phyloP scores from a whole-genome alignment of 2,797 vertebrate species.

The Sebastes nivosus region DNA sequence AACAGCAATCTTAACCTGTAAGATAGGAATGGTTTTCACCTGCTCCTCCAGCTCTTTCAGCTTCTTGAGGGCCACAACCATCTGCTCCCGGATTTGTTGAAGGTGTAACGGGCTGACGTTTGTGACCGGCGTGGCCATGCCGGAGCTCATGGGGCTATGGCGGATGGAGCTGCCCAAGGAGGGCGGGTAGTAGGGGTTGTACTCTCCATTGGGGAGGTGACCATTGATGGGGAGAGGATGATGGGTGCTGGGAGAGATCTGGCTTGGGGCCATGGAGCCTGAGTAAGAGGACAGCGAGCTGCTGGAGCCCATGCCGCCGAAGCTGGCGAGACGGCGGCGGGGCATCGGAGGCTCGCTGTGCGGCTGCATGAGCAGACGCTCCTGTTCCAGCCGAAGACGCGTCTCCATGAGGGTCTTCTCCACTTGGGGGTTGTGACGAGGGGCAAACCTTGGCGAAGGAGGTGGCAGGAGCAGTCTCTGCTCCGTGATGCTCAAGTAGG shows the following conservation, averaged over 20 bases:
- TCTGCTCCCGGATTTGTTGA: conserved; percentile 97
- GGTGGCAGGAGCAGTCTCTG: conserved; percentile 86
- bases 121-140: conserved; percentile 93
- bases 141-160: conserved; percentile 96
- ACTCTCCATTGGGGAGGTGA: conserved; percentile 88
- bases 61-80: conserved; percentile 93
- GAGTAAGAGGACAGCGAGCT: conserved; percentile 92
- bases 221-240: conserved; percentile 86
- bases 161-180: conserved; percentile 94
- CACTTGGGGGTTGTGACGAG: conserved; percentile 91
- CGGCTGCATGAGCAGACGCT: conserved; percentile 89
- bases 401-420: conserved; percentile 99
- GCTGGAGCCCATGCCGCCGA: conserved; percentile 92
- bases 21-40: conserved; percentile 94
- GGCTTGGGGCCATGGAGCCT: conserved; percentile 83
- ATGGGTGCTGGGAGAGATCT: conserved; percentile 80
- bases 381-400: conserved; percentile 92
- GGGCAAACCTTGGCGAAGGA: conserved; percentile 85
- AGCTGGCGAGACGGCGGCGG: conserved; percentile 93
- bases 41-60: conserved; percentile 97
- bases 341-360: conserved; percentile 80
- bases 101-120: conserved; percentile 95
- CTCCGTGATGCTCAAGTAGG: conserved; percentile 81
- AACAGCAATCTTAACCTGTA: conserved; percentile 98
- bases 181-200: conserved; percentile 82